These are phyloP conservation scores for Trogon surrucura DNA, from an alignment of 2,113 vertebrate genomes.

Conservation along the genomic window DNA sequence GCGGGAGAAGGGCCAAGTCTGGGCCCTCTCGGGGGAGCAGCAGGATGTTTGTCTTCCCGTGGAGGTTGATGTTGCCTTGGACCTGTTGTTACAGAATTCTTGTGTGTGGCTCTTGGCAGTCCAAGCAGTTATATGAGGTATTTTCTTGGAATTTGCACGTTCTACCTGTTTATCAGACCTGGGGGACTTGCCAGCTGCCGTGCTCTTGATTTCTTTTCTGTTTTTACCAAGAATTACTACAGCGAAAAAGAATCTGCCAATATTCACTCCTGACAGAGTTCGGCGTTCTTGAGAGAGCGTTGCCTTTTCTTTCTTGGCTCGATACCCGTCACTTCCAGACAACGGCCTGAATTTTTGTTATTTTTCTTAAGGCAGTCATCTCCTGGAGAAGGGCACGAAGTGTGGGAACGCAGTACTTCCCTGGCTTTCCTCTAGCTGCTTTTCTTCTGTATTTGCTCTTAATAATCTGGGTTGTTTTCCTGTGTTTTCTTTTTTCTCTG, in stretches of 20 bases:
- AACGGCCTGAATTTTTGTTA: background rate
- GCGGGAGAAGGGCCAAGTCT: too few relatives aligned
- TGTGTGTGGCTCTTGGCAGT: background rate
- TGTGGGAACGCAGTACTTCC: background rate
- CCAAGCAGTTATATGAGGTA: background rate
- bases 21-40: background rate
- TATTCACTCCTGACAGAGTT: background rate
- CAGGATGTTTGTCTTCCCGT: background rate
- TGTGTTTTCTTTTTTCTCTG: background rate
- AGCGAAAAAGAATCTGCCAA: background rate
- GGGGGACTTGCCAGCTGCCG: background rate
- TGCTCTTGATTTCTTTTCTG: background rate
- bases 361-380: background rate
- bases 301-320: background rate
- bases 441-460: background rate
- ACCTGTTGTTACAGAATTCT: background rate
- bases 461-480: background rate
- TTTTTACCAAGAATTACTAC: background rate
- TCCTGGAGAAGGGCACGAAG: fast-evolving
- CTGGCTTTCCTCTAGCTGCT: background rate
- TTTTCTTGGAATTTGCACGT: background rate
- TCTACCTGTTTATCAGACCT: background rate
- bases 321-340: background rate
- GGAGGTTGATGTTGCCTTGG: fast-evolving
- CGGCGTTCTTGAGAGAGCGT: background rate